Percentiles rank a stretch among this genome's conserved stretches.
These are phyloP conservation scores for Chelidonichthys spinosus DNA, from an alignment of 2,797 vertebrate genomes.

Conservation along the genomic window DNA sequence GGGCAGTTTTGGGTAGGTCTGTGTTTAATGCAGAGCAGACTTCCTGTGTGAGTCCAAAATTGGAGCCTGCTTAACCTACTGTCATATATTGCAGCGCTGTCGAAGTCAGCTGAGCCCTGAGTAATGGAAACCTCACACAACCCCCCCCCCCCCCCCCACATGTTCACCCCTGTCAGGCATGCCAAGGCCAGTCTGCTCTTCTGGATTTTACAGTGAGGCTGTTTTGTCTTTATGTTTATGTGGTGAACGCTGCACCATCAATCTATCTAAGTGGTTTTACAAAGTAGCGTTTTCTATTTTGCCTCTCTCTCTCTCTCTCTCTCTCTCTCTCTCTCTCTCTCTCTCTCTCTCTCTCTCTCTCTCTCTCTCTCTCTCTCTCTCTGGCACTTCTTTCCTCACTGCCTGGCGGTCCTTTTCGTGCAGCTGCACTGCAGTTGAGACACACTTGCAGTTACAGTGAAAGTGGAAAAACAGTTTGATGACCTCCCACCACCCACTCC, in stretches of 20 bases:
- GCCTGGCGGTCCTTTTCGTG: conserved; percentile 12
- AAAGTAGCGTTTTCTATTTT: conserved; percentile 1
- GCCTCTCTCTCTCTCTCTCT: neutral
- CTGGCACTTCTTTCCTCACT: conserved; percentile 11
- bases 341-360: neutral
- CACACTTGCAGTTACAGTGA: conserved; percentile 57
- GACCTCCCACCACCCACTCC: conserved; percentile 41
- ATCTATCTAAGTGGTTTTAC: conserved; percentile 14
- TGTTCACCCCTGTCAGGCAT: conserved; percentile 8
- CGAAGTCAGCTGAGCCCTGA: conserved; percentile 27
- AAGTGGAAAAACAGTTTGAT: conserved; percentile 76
- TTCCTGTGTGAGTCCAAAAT: conserved; percentile 61
- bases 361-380: neutral
- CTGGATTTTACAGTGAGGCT: conserved; percentile 1
- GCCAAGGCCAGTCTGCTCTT: conserved; percentile 2
- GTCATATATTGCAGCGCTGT: conserved; percentile 10
- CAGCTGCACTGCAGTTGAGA: conserved; percentile 55
- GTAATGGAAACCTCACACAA: conserved; percentile 45
- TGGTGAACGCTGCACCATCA: neutral
- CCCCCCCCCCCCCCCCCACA: neutral
- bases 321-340: neutral
- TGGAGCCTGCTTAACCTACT: conserved; percentile 8
- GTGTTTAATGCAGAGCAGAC: conserved; percentile 24
- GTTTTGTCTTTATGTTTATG: conserved; percentile 8
- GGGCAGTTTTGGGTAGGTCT: conserved; percentile 20